Conservation (phyloP, 2,113 vertebrate species). For the Dicentrarchus labrax region DNA sequence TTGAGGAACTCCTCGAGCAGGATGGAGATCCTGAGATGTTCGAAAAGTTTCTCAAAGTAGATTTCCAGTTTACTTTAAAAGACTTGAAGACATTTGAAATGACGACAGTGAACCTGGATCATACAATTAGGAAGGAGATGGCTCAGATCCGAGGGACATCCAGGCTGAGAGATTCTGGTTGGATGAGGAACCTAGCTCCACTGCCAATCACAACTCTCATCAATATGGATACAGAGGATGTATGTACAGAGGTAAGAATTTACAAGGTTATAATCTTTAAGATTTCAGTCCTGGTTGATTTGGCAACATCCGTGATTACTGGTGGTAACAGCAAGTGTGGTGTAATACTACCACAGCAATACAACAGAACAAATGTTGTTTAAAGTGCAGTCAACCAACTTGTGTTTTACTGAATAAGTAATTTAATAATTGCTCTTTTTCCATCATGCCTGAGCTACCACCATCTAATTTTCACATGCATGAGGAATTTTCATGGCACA, state of each 20-base stretch:
- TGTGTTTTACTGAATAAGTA: no score
- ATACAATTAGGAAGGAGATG: constrained; percentile 88
- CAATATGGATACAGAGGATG: constrained; percentile 81
- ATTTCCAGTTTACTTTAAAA: constrained; percentile 86
- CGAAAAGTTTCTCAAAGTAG: constrained; percentile 84
- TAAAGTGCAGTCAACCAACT: no score
- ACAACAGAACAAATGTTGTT: no score
- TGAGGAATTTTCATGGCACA: not conserved
- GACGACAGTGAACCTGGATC: constrained; percentile 90
- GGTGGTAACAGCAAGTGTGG: not conserved
- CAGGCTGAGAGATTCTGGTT: constrained; percentile 73
- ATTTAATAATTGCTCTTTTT: no score
- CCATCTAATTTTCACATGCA: not conserved
- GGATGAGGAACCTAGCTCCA: constrained; percentile 66
- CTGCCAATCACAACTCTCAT: constrained; percentile 78
- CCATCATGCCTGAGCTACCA: no score
- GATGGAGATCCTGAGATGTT: constrained; percentile 93
- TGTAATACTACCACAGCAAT: not conserved
- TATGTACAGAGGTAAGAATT: constrained; percentile 84
- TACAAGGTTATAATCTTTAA: not conserved
- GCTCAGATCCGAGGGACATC: constrained; percentile 83
- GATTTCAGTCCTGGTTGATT: not conserved
- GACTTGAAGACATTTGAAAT: constrained; percentile 81
- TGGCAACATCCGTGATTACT: not conserved
- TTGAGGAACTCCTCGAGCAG: constrained; percentile 87